phyloP scores from a whole-genome alignment of 2,888 invertebrate genomes.

The Anthoptus insignis region DNA sequence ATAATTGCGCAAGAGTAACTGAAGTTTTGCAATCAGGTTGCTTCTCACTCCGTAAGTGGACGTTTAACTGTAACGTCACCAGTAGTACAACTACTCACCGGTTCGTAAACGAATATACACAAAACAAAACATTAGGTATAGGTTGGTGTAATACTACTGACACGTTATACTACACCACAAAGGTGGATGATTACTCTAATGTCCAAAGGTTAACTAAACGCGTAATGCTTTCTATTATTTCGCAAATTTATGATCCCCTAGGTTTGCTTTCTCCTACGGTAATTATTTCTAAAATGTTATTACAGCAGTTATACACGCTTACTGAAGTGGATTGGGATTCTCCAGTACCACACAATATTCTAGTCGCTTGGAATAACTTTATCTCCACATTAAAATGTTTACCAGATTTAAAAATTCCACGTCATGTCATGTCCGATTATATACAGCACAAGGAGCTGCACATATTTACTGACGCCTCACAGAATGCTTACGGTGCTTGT shows the following conservation, averaged over 20 bases:
- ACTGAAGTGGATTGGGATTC: constrained; percentile 29
- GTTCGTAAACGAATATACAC: constrained; percentile 29
- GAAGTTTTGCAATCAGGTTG: constrained; percentile 24
- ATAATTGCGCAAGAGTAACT: background rate
- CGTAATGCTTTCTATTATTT: constrained; percentile 35
- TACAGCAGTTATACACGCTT: constrained; percentile 3
- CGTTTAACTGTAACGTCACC: constrained; percentile 33
- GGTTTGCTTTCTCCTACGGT: constrained; percentile 39
- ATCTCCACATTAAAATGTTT: constrained; percentile 6
- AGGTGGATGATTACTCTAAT: constrained; percentile 1
- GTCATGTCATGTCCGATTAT: constrained; percentile 16
- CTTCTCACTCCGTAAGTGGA: constrained; percentile 40
- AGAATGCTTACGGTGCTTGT: constrained; percentile 37
- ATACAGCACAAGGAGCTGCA: constrained; percentile 24
- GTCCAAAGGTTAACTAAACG: constrained; percentile 44
- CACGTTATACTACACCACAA: constrained; percentile 36
- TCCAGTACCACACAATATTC: constrained; percentile 24
- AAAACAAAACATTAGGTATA: constrained; percentile 42
- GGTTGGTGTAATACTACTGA: constrained; percentile 38
- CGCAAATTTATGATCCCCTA: constrained; percentile 43
- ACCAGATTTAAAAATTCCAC: constrained; percentile 28
- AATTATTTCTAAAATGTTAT: constrained; percentile 34
- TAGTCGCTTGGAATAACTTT: constrained; percentile 13
- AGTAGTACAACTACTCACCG: background rate
- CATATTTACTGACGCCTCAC: constrained; percentile 38